Percentiles rank a stretch among this genome's conserved stretches.
phyloP scores from a whole-genome alignment of 2,113 vertebrate species.

The Stercorarius parasiticus region DNA sequence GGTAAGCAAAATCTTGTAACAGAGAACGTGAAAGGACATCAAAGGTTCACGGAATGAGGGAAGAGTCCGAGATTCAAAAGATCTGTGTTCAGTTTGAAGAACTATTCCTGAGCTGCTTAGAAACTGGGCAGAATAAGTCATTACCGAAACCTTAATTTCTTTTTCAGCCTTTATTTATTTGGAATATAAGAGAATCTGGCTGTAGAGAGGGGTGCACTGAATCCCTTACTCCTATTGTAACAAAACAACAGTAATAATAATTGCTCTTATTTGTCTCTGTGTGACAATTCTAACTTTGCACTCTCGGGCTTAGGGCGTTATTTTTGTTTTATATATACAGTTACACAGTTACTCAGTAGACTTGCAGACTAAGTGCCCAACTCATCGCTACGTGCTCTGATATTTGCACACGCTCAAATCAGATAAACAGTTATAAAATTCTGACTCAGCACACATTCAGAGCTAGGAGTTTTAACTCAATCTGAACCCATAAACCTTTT shows the following conservation, averaged over 20 bases:
- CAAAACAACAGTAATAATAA: neutral
- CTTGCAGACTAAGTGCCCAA: neutral
- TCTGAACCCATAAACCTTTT: neutral
- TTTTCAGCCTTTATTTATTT: neutral
- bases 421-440: neutral
- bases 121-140: neutral
- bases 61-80: neutral
- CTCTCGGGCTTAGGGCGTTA: neutral
- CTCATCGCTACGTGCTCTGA: neutral
- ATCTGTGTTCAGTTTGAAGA: neutral
- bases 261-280: neutral
- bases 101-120: neutral
- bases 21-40: neutral
- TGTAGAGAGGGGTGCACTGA: neutral
- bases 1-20: neutral
- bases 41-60: neutral
- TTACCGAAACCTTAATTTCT: neutral
- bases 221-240: neutral
- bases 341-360: neutral
- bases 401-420: neutral
- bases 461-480: neutral
- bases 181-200: neutral
- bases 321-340: neutral
- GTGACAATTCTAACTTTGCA: neutral
- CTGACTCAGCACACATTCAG: neutral